Evolutionary conservation across 2,113 vertebrate species (phyloP), one percentile per base, ranked within the genome.

Genomic region (Hymenochirus boettgeri): DNA sequence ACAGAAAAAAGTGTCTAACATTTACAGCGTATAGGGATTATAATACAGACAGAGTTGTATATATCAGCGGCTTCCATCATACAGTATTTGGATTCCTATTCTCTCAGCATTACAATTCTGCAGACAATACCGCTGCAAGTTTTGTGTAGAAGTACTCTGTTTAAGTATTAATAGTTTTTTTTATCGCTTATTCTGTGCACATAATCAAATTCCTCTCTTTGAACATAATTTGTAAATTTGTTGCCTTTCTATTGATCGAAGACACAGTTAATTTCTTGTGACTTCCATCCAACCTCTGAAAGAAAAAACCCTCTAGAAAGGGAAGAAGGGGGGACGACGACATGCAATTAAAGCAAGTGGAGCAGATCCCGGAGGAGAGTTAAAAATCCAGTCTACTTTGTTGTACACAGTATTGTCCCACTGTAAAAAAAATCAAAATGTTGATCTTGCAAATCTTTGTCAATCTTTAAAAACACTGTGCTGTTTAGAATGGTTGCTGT

Each of bases 211-310:
- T 65, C 50, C 4, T 55, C 4, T 50, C 31, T 13, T 31, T 22
- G 33, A 18, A 35, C 54, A 48, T 22, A 57, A 26, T 42, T 57
- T 23, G 39, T 27, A 31, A 58, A 55, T 52, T 29, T 58, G n/a
- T 17, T 67, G 29, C 64, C 59, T 50, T 65, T 23, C 25, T 67
- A 67, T 59, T 52, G 64, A 67, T 67, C 29, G 29, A 59, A 67
- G 46, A 51, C 55, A 51, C 46, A 6, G 31, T 39, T 67, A 33
- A 67, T 67, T 67, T 67, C 31, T 58, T 58, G 29, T 52, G 64
- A 58, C 64, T 67, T 67, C 58, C 64, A 59, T 59, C 46, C 55
- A 59, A 58, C 64, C 56, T 67, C 45, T 55, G 59, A 67, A 59
- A 58, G 57, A 39, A 18, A 59, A 67, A 67, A 51, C 10, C 17